Evolutionary conservation across 2,113 vertebrate genomes (phyloP), one percentile per base, ranked within the genome.

Genomic region (Ornithorhynchus anatinus): DNA sequence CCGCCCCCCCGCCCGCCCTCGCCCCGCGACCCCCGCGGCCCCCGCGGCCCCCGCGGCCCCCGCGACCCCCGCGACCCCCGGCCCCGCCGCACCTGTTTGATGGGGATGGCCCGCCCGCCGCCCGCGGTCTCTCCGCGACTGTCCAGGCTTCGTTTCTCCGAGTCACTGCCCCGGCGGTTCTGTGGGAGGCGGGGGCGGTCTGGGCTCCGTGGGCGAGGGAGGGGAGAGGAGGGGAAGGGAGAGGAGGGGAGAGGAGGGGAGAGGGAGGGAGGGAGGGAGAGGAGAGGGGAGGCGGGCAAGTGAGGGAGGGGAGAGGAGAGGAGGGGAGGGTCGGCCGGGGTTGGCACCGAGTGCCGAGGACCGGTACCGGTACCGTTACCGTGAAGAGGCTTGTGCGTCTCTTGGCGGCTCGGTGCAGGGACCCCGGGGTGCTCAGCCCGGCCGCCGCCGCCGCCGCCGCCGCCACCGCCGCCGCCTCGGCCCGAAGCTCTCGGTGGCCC

Each of bases 301-400:
- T 14, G 45, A 25, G 6, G 13, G 17, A 48, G 10, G 10, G 25
- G 45, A 48, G 10, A 9, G 25, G 45, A 11, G 15, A n/a, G 25
- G 23, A 48, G 32, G 10, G 25, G 19, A 31, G 6, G 6, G 27
- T 36, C n/a, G n/a, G n/a, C n/a, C n/a, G n/a, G n/a, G n/a, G n/a
- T n/a, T n/a, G n/a, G n/a, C n/a, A n/a, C n/a, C n/a, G n/a, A n/a
- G n/a, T n/a, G n/a, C n/a, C n/a, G n/a, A n/a, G n/a, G n/a, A n/a
- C n/a, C n/a, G n/a, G n/a, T n/a, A n/a, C n/a, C n/a, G n/a, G n/a
- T n/a, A n/a, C 25, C 14, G 43, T 91, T 91, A 99, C 97, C 56
- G 96, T 92, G 53, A 99, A 99, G 64, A 99, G 94, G 72, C 97
- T 99, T 60, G 97, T 96, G 39, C 97, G 92, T n/a, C 97, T 92